Base-by-base conservation (phyloP, 2,888 invertebrate species). In the Trichopoda pennipes region DNA sequence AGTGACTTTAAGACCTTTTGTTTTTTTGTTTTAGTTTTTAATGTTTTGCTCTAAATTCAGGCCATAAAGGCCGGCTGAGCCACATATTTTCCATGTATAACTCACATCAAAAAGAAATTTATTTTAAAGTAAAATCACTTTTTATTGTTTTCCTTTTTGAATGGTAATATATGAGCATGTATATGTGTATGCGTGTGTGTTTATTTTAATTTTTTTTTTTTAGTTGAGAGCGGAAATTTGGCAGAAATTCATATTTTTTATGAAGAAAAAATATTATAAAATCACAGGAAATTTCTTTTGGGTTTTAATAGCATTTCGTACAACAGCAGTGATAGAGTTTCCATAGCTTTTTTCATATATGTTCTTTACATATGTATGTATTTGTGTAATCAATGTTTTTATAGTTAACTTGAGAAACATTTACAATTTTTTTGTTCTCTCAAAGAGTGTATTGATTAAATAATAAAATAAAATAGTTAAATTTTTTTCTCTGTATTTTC, bases 1-100 rank as follows among this genome's bases (percentile, higher is more conserved):
- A 82, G 56, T 79, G 79, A 78, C 82, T 82, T 76, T 61, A 55
- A 64, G 55, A 55, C 21, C 66, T 72, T 75, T 75, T 28, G 61
- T 72, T 75, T 79, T 68, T 51, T 66, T 66, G 3, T n/a, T n/a
- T n/a, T n/a, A n/a, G n/a, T n/a, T n/a, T n/a, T n/a, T 28, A 28
- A 28, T 28, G 7, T 28, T 53, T 69, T 7, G 2, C n/a, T n/a
- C 12, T 19, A 7, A 38, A 23, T 21, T 23, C 23, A 66, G 49
- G 47, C 32, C 32, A 55, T 44, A 44, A 44, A 44, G 3, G 16
- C 14, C 16, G 42, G 16, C 42, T 44, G 16, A n/a, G 42, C 42
- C 14, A 55, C 19, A 69, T 44, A 55, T 56, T 44, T 44, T 16
- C 42, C 21, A 55, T 44, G 44, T 44, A 23, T 32, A n/a, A 53